Percentiles rank a stretch among this genome's conserved stretches.
phyloP scores from a whole-genome alignment of 2,113 vertebrate species.

The Pipra filicauda region DNA sequence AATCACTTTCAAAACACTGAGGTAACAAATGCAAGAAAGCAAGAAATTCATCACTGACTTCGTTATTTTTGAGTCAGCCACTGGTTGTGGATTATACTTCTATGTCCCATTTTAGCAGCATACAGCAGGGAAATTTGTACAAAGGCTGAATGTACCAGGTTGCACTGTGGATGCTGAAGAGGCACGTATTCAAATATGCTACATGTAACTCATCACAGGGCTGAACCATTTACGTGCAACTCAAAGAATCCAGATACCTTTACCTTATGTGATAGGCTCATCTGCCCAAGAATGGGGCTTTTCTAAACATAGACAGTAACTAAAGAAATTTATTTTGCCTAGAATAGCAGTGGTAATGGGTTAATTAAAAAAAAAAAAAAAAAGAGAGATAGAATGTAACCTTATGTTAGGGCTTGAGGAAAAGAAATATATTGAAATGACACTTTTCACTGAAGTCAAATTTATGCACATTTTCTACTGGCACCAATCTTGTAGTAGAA shows the following conservation, averaged over 20 bases:
- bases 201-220: neutral
- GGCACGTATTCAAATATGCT: fast-evolving
- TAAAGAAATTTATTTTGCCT: neutral
- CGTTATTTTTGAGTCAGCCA: neutral
- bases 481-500: neutral
- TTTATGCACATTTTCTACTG: neutral
- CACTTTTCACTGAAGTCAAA: neutral
- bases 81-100: neutral
- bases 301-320: neutral
- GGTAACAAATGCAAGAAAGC: neutral
- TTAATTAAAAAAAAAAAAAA: neutral
- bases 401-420: neutral
- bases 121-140: neutral
- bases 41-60: neutral
- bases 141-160: neutral
- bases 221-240: neutral
- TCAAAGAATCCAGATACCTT: neutral
- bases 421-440: neutral
- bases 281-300: neutral
- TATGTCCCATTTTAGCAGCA: neutral
- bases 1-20: neutral
- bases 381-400: neutral
- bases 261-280: fast-evolving
- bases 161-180: neutral
- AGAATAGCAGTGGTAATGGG: neutral